A percentile compares a stretch with the other conserved stretches of the same genome.
Conservation (phyloP, 2,797 vertebrate species). For the Falco columbarius region DNA sequence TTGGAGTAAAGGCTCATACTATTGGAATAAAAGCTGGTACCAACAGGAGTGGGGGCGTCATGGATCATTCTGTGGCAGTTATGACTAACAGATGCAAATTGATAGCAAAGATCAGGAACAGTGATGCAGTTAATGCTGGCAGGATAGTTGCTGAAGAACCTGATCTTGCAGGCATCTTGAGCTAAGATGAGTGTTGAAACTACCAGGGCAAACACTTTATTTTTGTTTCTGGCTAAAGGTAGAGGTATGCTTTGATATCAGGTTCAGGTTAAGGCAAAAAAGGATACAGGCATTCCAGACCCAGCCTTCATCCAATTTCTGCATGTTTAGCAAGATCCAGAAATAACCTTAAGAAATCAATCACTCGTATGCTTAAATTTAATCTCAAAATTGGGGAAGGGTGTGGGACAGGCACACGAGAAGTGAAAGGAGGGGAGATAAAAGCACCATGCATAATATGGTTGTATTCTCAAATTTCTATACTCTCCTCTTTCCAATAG, state of each 20-base stretch:
- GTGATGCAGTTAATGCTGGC: not conserved
- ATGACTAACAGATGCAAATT: slow-evolving; percentile 38
- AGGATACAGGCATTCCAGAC: not conserved
- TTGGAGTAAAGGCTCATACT: not conserved
- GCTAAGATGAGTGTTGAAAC: not conserved
- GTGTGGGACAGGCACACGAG: rapidly evolving
- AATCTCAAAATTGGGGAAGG: not conserved
- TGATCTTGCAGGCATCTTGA: not conserved
- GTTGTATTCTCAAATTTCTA: not conserved
- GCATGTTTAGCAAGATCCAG: not conserved
- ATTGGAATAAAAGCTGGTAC: not conserved
- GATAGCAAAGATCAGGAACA: not conserved
- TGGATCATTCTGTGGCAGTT: not conserved
- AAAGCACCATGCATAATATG: not conserved
- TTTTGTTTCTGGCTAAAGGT: not conserved
- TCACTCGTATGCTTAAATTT: not conserved
- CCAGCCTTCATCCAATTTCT: not conserved
- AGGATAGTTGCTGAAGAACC: not conserved
- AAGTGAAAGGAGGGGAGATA: not conserved
- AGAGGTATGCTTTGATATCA: not conserved
- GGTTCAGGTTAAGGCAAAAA: not conserved
- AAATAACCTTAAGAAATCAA: not conserved
- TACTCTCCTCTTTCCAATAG: not conserved
- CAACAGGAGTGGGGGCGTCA: not conserved
- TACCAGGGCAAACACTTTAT: not conserved